Conservation (phyloP, 2,888 invertebrate genomes). For the Oscheius sp. region DNA sequence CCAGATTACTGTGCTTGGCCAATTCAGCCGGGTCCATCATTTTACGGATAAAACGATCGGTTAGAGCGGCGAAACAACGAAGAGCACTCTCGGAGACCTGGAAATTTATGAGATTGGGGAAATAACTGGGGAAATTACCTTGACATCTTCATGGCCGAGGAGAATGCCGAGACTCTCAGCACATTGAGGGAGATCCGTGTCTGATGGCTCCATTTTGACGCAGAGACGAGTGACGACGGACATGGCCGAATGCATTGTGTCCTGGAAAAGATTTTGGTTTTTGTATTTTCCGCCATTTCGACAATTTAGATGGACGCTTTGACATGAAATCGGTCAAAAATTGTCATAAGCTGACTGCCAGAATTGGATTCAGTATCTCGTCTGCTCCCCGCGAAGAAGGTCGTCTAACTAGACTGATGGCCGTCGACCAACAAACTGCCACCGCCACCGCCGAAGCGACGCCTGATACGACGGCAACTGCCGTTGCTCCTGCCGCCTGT, state of each 20-base stretch:
- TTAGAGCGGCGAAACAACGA: constrained; percentile 96
- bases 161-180: constrained; percentile 66
- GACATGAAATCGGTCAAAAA: too few species aligned
- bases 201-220: constrained; percentile 97
- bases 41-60: constrained; percentile 90
- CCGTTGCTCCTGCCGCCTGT: not conserved
- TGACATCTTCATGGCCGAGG: constrained; percentile 66
- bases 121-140: too few species aligned
- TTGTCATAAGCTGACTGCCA: not conserved
- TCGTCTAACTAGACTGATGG: too few species aligned
- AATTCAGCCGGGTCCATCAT: constrained; percentile 92
- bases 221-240: constrained; percentile 95
- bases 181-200: constrained; percentile 86
- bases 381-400: too few species aligned
- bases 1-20: constrained; percentile 87
- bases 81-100: constrained; percentile 90
- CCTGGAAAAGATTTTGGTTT: constrained; percentile 78
- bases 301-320: too few species aligned
- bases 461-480: too few species aligned
- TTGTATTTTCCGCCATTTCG: too few species aligned
- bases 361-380: too few species aligned
- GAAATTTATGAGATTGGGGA: too few species aligned
- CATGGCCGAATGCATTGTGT: constrained; percentile 98
- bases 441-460: too few species aligned
- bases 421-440: too few species aligned